Conservation (phyloP, 2,888 invertebrate species). For the Nephrocerus scutellatus region DNA sequence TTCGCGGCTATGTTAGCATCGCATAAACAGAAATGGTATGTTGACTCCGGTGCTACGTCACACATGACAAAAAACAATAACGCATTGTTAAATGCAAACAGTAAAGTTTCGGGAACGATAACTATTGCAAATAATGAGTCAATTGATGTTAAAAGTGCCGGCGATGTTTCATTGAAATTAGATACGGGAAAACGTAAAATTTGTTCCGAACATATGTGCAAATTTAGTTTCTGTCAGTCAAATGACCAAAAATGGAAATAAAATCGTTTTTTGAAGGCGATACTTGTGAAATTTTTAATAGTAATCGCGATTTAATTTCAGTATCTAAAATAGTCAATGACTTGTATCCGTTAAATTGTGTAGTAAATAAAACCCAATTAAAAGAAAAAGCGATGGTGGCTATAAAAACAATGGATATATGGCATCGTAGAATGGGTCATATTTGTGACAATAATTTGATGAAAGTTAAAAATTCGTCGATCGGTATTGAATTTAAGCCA, state of each 20-base stretch:
- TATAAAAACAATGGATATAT: background rate
- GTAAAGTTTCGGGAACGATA: background rate
- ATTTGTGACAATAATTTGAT: background rate
- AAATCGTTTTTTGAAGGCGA: slow-evolving; percentile 17
- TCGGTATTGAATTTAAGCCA: background rate
- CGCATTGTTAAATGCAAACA: slow-evolving; percentile 1
- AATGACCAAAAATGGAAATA: slow-evolving; percentile 14
- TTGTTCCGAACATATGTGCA: slow-evolving; percentile 16
- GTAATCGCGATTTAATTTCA: background rate
- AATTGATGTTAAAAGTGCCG: slow-evolving; percentile 5
- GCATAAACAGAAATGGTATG: background rate
- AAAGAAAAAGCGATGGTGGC: background rate
- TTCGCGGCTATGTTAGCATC: background rate
- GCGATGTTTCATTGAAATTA: slow-evolving; percentile 4
- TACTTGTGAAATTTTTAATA: slow-evolving; percentile 4
- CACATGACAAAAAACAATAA: slow-evolving; percentile 2
- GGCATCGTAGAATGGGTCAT: background rate
- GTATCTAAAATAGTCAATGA: background rate
- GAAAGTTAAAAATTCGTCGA: slow-evolving; percentile 1
- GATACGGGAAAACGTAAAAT: slow-evolving; percentile 17
- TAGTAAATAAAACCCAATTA: background rate
- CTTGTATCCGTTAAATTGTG: background rate
- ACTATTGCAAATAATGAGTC: slow-evolving; percentile 5
- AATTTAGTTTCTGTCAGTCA: slow-evolving; percentile 17
- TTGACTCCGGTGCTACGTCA: slow-evolving; percentile 4